Evolutionary conservation across 2,888 invertebrate genomes (phyloP).

Genomic region (Altica lythri): DNA sequence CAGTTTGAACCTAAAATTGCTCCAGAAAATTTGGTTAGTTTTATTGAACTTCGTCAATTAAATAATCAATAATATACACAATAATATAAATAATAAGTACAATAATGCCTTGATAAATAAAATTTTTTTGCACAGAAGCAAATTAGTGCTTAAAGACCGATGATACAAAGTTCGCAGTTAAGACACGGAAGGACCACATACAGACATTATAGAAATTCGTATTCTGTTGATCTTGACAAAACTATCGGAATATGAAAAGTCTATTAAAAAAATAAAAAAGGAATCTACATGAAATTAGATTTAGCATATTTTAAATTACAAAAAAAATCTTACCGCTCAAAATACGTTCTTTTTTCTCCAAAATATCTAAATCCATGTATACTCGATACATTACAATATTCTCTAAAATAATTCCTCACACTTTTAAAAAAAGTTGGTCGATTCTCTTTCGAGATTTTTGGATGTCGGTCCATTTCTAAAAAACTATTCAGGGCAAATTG

Average conservation of each 20-base stretch:
- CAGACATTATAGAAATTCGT: not conserved
- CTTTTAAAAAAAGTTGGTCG: constrained; percentile 14
- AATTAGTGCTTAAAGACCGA: not conserved
- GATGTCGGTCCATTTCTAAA: not conserved
- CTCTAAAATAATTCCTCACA: constrained; percentile 27
- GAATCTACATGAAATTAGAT: not conserved
- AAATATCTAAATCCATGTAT: constrained; percentile 34
- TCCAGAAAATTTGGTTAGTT: too few relatives aligned
- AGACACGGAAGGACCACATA: not conserved
- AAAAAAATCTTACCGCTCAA: constrained; percentile 45
- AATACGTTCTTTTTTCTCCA: constrained; percentile 29
- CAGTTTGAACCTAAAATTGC: too few relatives aligned
- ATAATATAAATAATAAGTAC: too few relatives aligned
- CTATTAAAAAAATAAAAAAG: not conserved
- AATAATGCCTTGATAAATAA: too few relatives aligned
- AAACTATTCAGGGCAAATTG: not conserved
- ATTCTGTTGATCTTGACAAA: not conserved
- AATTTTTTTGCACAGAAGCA: too few relatives aligned
- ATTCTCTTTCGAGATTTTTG: not conserved
- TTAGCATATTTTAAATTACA: not conserved
- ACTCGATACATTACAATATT: constrained; percentile 29
- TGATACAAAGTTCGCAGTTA: not conserved
- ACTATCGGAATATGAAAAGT: not conserved
- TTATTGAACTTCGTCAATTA: too few relatives aligned
- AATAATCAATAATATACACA: too few relatives aligned